Conservation (phyloP, 2,113 vertebrate species). For the Rhinoderma darwinii region DNA sequence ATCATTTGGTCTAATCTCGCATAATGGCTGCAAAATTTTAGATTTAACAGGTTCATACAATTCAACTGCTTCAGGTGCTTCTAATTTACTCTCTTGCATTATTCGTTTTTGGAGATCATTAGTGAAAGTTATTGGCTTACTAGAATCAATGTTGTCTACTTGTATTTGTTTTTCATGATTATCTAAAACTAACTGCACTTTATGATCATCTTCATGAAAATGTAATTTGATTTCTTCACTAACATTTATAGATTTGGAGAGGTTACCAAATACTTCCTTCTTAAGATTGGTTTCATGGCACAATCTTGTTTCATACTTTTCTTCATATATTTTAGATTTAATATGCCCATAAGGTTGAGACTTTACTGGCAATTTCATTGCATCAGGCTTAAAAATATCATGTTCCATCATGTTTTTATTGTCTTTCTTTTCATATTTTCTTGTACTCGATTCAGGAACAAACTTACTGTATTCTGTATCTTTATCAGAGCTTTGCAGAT, state of each 20-base stretch:
- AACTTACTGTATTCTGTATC: no score
- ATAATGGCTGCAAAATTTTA: constrained; percentile 6
- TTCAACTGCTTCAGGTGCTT: background rate
- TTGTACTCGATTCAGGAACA: background rate
- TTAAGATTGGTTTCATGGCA: background rate
- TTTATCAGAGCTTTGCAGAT: background rate
- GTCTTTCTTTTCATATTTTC: background rate
- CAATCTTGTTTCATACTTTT: background rate
- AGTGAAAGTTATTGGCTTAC: background rate
- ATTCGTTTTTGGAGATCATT: background rate
- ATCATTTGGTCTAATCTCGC: background rate
- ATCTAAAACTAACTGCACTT: background rate
- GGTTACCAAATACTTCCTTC: background rate
- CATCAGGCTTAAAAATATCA: background rate
- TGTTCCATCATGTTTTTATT: background rate
- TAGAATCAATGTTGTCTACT: background rate
- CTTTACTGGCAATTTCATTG: background rate
- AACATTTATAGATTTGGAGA: background rate
- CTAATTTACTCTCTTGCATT: background rate
- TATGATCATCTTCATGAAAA: background rate
- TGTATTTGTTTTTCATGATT: background rate
- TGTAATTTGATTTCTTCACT: background rate
- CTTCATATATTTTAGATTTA: background rate
- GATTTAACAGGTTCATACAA: background rate
- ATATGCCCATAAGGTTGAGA: background rate